Conservation (phyloP, 2,888 invertebrate species). For the Molanna angustata region DNA sequence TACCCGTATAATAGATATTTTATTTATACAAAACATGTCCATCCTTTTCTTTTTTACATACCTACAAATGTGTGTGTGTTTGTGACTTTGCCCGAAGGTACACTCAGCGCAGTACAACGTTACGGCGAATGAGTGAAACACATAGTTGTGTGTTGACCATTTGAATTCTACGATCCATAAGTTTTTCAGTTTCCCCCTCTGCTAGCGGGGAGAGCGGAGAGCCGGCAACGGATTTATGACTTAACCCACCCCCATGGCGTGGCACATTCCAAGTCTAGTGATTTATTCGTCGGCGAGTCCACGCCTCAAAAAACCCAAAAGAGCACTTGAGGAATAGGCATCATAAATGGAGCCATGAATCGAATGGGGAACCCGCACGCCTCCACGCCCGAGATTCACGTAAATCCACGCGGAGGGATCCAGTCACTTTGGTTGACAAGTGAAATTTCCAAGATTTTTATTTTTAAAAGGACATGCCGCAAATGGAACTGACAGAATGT, state of each 20-base stretch:
- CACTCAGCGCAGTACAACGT: too few relatives aligned
- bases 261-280: conserved; percentile 13
- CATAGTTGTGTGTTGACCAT: not conserved
- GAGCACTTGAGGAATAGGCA: conserved; percentile 10
- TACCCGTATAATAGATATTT: too few relatives aligned
- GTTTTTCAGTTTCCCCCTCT: not conserved
- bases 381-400: conserved; percentile 2
- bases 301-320: conserved; percentile 10
- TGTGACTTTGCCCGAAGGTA: too few relatives aligned
- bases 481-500: too few relatives aligned
- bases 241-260: not conserved
- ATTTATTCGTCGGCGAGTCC: conserved; percentile 9
- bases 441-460: too few relatives aligned
- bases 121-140: not conserved
- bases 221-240: not conserved
- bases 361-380: conserved; percentile 4
- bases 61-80: too few relatives aligned
- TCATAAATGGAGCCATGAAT: conserved; percentile 16
- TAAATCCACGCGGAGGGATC: too few relatives aligned
- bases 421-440: too few relatives aligned
- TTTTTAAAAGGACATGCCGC: too few relatives aligned
- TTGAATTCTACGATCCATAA: not conserved
- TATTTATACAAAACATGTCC: too few relatives aligned
- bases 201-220: too few relatives aligned
- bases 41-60: too few relatives aligned